A percentile compares a stretch with the other conserved stretches of the same genome.
These are phyloP conservation scores for Pseudomyrmex flavicornis DNA, from an alignment of 1,140 invertebrate species.

Conservation along the genomic window DNA sequence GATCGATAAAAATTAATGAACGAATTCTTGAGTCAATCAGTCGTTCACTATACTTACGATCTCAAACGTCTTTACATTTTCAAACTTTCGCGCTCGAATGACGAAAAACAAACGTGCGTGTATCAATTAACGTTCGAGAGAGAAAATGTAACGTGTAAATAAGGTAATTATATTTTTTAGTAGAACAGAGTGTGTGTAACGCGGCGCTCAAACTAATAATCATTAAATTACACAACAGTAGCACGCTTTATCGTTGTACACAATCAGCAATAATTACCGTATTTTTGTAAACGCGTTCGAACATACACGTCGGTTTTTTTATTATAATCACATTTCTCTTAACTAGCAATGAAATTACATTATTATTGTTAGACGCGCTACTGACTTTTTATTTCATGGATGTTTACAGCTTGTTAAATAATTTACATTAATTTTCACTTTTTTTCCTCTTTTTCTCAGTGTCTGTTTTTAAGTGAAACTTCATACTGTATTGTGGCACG, in stretches of 20 bases:
- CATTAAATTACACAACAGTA: slow-evolving; percentile 1
- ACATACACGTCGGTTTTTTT: neutral
- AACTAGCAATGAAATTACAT: neutral
- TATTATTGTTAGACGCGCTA: neutral
- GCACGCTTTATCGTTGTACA: slow-evolving; percentile 15
- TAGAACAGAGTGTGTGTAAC: neutral
- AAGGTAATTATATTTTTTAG: slow-evolving; percentile 20
- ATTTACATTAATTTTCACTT: neutral
- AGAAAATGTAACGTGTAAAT: slow-evolving; percentile 27
- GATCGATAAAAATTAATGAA: slow-evolving; percentile 22
- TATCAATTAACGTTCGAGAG: slow-evolving; percentile 6
- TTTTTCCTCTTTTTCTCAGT: neutral
- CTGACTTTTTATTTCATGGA: neutral
- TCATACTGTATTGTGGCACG: too few relatives aligned
- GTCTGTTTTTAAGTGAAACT: too few relatives aligned
- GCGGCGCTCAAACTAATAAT: neutral
- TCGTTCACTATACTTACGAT: neutral
- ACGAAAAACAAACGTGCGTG: neutral
- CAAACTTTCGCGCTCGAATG: neutral
- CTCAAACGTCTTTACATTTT: neutral
- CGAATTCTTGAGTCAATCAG: too few relatives aligned
- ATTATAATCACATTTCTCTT: neutral
- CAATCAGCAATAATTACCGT: neutral
- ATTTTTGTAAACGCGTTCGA: neutral
- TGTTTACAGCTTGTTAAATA: neutral